These are phyloP conservation scores for Epirrhoe tristata DNA, from an alignment of 2,888 invertebrate species.

Conservation along the genomic window DNA sequence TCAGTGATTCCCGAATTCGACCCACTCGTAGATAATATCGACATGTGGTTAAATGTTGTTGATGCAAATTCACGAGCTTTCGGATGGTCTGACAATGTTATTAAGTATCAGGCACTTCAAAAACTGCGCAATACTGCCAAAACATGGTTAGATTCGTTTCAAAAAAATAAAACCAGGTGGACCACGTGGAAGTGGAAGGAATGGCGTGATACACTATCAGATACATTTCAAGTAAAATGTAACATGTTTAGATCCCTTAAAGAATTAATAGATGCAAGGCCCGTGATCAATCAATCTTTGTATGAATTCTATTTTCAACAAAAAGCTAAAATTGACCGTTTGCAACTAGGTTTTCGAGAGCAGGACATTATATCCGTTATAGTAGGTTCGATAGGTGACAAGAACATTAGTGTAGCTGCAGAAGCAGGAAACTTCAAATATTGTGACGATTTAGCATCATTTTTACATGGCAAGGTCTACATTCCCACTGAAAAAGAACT, in stretches of 20 bases:
- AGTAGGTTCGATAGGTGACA: slow-evolving; percentile 30
- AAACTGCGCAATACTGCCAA: slow-evolving; percentile 27
- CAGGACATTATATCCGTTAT: slow-evolving; percentile 42
- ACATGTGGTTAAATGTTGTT: slow-evolving; percentile 47
- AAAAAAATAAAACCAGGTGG: slow-evolving; percentile 44
- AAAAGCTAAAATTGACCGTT: slow-evolving; percentile 35
- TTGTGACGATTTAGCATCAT: slow-evolving; percentile 43
- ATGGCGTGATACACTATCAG: slow-evolving; percentile 44
- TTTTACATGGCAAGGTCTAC: slow-evolving; percentile 19
- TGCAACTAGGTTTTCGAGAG: slow-evolving; percentile 42
- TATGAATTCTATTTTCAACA: slow-evolving; percentile 32
- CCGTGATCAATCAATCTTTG: not conserved
- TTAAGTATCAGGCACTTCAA: slow-evolving; percentile 23
- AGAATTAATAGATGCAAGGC: slow-evolving; percentile 4
- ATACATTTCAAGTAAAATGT: slow-evolving; percentile 28
- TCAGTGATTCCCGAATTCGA: slow-evolving; percentile 13
- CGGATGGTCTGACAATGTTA: slow-evolving; percentile 44
- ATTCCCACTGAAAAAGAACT: slow-evolving; percentile 4
- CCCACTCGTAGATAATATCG: slow-evolving; percentile 9
- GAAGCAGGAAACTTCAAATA: slow-evolving; percentile 43
- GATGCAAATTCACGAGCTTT: slow-evolving; percentile 47
- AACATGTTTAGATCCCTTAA: slow-evolving; percentile 4
- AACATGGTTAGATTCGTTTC: slow-evolving; percentile 41
- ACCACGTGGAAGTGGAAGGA: slow-evolving; percentile 47
- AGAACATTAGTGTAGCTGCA: slow-evolving; percentile 40